Percentiles rank a stretch among this genome's conserved stretches.
Evolutionary conservation across 2,113 vertebrate genomes (phyloP).

Genomic region (Oncorhynchus clarkii): DNA sequence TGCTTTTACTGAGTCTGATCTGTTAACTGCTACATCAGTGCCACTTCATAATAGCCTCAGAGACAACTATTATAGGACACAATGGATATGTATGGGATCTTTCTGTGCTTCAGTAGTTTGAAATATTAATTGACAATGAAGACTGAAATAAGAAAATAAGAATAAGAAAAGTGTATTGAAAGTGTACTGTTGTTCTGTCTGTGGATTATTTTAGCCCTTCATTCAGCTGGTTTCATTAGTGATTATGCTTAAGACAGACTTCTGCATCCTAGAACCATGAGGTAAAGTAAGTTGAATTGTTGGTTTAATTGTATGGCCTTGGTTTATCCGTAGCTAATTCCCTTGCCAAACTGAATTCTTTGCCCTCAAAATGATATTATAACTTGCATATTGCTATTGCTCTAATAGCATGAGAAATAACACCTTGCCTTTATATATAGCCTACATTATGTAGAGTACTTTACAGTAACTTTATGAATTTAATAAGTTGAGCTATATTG

Average conservation of each 20-base stretch:
- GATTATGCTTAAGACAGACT: neutral
- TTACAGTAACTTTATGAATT: neutral
- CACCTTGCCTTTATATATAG: neutral
- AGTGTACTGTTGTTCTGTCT: neutral
- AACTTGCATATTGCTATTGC: slow-evolving; percentile 15
- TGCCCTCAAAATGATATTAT: slow-evolving; percentile 31
- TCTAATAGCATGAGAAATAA: neutral
- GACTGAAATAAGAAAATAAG: neutral
- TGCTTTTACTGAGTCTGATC: neutral
- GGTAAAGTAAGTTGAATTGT: slow-evolving; percentile 36
- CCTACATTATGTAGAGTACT: neutral
- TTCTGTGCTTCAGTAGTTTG: neutral
- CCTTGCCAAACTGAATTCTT: slow-evolving; percentile 36
- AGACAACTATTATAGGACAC: neutral
- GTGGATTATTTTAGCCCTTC: neutral
- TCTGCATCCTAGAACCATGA: slow-evolving; percentile 17
- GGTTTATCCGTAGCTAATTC: slow-evolving; percentile 34
- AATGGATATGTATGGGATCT: neutral
- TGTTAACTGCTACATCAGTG: neutral
- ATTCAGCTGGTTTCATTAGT: slow-evolving; percentile 3
- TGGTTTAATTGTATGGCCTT: slow-evolving; percentile 43
- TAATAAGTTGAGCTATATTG: neutral
- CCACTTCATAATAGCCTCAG: neutral
- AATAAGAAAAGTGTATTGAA: neutral
- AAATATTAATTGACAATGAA: neutral